Evolutionary conservation across 2,797 vertebrate species (phyloP), one percentile per base, ranked within the genome.

Genomic region (Phrynocephalus forsythii): DNA sequence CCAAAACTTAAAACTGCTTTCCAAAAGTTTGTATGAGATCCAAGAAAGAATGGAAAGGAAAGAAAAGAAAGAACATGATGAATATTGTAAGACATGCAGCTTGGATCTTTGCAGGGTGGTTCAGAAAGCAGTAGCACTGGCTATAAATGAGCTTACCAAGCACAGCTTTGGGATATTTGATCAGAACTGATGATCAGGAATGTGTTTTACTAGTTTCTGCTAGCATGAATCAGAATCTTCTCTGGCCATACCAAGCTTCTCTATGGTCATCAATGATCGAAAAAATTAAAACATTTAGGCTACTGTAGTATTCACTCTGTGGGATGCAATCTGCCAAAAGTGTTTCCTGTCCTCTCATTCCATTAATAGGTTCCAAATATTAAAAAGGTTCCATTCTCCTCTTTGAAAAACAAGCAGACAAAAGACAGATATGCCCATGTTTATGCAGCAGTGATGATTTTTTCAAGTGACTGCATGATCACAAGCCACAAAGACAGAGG

Each of bases 1-100:
- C 89, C 85, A 91, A 91, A 95, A 93, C 88, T 72, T 60, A 86
- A 77, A 80, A 86, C 90, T 93, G 75, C 91, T 93, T 92, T 91
- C 75, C 79, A 33, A 52, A 94, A 93, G 68, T 94, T 91, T 93
- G 83, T 88, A 91, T 90, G 79, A 83, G 13, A 79, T 77, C 68
- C 50, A 85, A 92, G 71, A 71, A 3, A 63, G 60, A 63, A 63
- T 63, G 13, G 60, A 63, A 15, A 60, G 30, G 30, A 60, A 44
- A 66, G 30, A n/a, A 81, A 48, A 20, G 3, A 63, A 77, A 68
- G 26, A 18, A 60, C 15, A 52, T n/a, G n/a, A 18, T 68, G 28
- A 18, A 26, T 33, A 0, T 6, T 26, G 13, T 24, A 69, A 33
- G n/a, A 68, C 38, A 15, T 69, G 6, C 66, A 60, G 3, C 18